These are phyloP conservation scores for Whitmania pigra DNA, from an alignment of 1,140 invertebrate genomes.

Conservation along the genomic window DNA sequence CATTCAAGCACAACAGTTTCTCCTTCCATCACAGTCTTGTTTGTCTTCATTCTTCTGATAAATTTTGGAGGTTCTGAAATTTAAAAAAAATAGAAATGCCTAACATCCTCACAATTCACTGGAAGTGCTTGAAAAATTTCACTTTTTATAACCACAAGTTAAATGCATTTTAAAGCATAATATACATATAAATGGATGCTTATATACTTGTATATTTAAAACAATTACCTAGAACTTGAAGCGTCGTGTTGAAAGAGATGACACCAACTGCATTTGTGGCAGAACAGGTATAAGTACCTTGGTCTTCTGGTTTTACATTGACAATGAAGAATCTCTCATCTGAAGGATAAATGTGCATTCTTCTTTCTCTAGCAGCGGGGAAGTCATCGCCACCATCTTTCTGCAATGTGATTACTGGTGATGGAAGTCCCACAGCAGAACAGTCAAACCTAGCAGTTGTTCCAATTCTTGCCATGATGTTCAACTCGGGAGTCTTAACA, in stretches of 20 bases:
- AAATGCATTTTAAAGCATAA: too few species aligned
- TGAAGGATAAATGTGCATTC: slow-evolving; percentile 78
- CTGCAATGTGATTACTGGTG: slow-evolving; percentile 76
- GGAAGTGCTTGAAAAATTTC: too few species aligned
- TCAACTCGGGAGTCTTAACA: slow-evolving; percentile 60
- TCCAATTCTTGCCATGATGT: slow-evolving; percentile 69
- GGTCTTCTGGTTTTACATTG: slow-evolving; percentile 70
- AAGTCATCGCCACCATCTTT: slow-evolving; percentile 86
- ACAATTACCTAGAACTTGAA: slow-evolving; percentile 62
- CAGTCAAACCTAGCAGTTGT: slow-evolving; percentile 77
- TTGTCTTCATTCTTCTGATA: slow-evolving; percentile 33
- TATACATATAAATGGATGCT: too few species aligned
- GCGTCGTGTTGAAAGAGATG: slow-evolving; percentile 71
- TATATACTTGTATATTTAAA: background rate
- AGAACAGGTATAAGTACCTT: slow-evolving; percentile 82
- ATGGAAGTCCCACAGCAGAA: slow-evolving; percentile 72
- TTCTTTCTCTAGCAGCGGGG: slow-evolving; percentile 76
- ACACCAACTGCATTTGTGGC: slow-evolving; percentile 76
- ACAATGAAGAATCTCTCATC: slow-evolving; percentile 85
- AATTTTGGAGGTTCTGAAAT: slow-evolving; percentile 61
- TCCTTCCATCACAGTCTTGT: slow-evolving; percentile 47
- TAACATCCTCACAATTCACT: too few species aligned
- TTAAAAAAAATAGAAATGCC: background rate
- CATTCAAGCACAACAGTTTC: slow-evolving; percentile 73
- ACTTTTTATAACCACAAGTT: too few species aligned